Conservation (phyloP, 2,888 invertebrate genomes). For the Thereva unica region DNA sequence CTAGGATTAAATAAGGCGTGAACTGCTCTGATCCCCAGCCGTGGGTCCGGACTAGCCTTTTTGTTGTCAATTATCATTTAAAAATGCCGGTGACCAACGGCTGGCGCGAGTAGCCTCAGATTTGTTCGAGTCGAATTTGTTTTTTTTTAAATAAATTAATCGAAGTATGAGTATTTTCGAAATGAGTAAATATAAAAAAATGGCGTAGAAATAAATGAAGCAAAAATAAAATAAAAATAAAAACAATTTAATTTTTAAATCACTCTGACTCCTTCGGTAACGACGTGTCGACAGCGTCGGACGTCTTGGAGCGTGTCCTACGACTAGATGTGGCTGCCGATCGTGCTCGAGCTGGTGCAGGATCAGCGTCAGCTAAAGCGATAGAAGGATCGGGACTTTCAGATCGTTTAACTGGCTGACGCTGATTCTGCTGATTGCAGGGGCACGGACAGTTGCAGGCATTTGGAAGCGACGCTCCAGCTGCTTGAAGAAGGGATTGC, state of each 20-base stretch:
- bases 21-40: conserved; percentile 17
- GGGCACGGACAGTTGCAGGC: conserved; percentile 33
- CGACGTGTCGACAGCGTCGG: neutral
- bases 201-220: conserved; percentile 11
- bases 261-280: conserved; percentile 19
- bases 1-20: conserved; percentile 33
- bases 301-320: neutral
- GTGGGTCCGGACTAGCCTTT: neutral
- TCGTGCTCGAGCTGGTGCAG: neutral
- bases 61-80: neutral
- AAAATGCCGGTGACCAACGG: neutral
- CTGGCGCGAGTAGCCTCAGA: conserved; percentile 19
- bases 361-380: neutral
- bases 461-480: neutral
- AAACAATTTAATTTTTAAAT: conserved; percentile 3
- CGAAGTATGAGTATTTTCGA: conserved; percentile 9
- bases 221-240: conserved; percentile 3
- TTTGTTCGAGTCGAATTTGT: neutral
- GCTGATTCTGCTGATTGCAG: conserved; percentile 12
- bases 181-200: conserved; percentile 4
- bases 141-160: conserved; percentile 21
- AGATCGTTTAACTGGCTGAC: conserved; percentile 14
- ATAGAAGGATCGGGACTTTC: conserved; percentile 13
- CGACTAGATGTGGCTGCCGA: neutral
- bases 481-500: conserved; percentile 7